phyloP scores from a whole-genome alignment of 2,888 invertebrate species.

The Lissonota sp. region DNA sequence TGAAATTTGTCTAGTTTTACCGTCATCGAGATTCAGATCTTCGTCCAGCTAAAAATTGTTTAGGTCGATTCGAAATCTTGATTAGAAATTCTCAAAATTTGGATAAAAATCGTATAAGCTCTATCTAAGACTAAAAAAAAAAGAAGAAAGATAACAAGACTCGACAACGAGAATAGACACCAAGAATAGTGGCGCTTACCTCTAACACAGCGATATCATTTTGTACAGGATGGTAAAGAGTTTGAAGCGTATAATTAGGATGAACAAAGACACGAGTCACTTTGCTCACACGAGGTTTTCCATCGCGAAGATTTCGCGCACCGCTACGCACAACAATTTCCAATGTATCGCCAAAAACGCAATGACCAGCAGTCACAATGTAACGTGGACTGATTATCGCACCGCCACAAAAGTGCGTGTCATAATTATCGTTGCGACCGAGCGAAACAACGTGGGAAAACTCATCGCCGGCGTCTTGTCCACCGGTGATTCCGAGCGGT shows the following conservation, averaged over 20 bases:
- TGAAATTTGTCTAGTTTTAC: background rate
- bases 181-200: slow-evolving; percentile 3
- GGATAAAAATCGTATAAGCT: background rate
- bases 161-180: too few species aligned
- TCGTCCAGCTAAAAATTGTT: slow-evolving; percentile 6
- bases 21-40: background rate
- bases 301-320: background rate
- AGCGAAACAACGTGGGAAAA: background rate
- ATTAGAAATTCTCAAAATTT: background rate
- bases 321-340: background rate
- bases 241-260: background rate
- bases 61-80: background rate
- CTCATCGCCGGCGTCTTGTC: background rate
- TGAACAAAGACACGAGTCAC: background rate
- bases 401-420: background rate
- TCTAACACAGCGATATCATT: slow-evolving; percentile 13
- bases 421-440: background rate
- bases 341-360: background rate
- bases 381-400: slow-evolving; percentile 35
- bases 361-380: slow-evolving; percentile 25
- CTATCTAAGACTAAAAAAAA: background rate
- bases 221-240: background rate
- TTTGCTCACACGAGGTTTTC: background rate
- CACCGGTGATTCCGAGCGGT: background rate
- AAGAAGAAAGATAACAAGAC: background rate